phyloP scores from a whole-genome alignment of 2,888 invertebrate genomes.

The Lepidochitona cinerea region DNA sequence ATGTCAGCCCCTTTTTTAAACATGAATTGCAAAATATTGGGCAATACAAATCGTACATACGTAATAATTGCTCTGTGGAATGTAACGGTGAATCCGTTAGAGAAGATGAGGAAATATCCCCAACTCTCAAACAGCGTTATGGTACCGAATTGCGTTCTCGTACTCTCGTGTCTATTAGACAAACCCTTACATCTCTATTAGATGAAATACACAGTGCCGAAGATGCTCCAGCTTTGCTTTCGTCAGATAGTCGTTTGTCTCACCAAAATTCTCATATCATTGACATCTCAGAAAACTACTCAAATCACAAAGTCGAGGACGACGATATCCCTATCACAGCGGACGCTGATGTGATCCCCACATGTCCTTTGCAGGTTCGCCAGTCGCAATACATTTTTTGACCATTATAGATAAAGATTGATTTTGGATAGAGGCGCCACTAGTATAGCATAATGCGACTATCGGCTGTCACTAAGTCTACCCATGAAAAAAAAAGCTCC shows the following conservation, averaged over 20 bases:
- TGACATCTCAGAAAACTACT: background rate
- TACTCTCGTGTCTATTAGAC: slow-evolving; percentile 5
- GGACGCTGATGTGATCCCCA: background rate
- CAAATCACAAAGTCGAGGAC: background rate
- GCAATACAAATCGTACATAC: slow-evolving; percentile 12
- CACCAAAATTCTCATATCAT: background rate
- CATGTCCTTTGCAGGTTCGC: background rate
- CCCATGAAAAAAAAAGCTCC: too few species aligned
- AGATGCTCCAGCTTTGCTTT: too few species aligned
- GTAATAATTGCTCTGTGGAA: too few species aligned
- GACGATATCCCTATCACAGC: background rate
- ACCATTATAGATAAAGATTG: too few species aligned
- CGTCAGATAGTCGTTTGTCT: too few species aligned
- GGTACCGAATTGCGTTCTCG: background rate
- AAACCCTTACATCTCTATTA: slow-evolving; percentile 11
- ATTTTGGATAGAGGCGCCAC: too few species aligned
- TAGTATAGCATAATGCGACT: too few species aligned
- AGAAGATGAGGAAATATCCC: slow-evolving; percentile 23
- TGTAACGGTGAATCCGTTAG: slow-evolving; percentile 24
- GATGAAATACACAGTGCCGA: slow-evolving; percentile 6
- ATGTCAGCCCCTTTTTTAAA: too few species aligned
- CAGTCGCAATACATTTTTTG: background rate
- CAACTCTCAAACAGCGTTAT: slow-evolving; percentile 13
- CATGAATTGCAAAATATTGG: too few species aligned
- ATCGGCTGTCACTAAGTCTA: too few species aligned